Conservation (phyloP, 1,140 invertebrate species). For the Chionoecetes opilio region DNA sequence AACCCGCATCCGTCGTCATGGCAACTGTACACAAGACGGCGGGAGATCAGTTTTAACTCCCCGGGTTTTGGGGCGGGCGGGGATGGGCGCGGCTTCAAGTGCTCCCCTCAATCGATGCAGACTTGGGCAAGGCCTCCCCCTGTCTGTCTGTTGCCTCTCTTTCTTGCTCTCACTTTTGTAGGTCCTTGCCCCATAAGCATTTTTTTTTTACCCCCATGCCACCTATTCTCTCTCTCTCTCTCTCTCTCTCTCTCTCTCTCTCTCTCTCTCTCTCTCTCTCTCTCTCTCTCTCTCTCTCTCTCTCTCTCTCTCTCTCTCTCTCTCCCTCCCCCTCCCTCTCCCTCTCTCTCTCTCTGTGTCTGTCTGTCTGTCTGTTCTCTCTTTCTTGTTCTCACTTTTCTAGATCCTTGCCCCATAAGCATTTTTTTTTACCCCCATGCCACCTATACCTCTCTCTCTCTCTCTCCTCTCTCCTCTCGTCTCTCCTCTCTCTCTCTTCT, state of each 20-base stretch:
- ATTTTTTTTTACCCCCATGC: not conserved
- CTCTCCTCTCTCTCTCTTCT: not conserved
- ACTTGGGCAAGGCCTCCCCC: not conserved
- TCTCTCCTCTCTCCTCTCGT: not conserved
- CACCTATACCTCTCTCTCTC: too few relatives aligned
- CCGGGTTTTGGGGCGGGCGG: not conserved
- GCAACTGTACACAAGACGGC: constrained; percentile 63
- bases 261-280: not conserved
- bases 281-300: not conserved
- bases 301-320: not conserved
- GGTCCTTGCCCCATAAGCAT: too few relatives aligned
- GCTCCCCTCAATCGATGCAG: constrained; percentile 2
- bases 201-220: too few relatives aligned
- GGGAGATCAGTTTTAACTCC: constrained; percentile 69
- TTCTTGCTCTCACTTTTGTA: too few relatives aligned
- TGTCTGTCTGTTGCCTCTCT: too few relatives aligned
- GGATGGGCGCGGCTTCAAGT: not conserved
- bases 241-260: constrained; percentile 17
- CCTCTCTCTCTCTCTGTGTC: not conserved
- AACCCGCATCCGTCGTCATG: constrained; percentile 63
- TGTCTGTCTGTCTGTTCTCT: not conserved
- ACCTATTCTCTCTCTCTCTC: not conserved
- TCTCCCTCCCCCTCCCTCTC: not conserved
- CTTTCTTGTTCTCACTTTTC: too few relatives aligned
- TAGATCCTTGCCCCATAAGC: too few relatives aligned